phyloP scores from a whole-genome alignment of 1,140 invertebrate genomes.

The Listronotus bonariensis region DNA sequence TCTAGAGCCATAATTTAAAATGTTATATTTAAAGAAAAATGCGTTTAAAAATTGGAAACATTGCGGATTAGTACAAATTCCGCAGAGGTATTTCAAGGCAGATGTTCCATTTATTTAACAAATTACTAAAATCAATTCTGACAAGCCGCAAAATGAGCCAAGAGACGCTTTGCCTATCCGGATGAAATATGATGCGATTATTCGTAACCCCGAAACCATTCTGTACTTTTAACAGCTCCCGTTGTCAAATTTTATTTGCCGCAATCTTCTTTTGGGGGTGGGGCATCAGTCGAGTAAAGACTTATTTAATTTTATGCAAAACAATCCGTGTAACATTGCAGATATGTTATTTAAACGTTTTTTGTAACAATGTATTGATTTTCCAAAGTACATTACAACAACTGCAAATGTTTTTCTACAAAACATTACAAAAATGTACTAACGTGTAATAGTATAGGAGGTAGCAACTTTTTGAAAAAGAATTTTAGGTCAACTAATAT shows the following conservation, averaged over 20 bases:
- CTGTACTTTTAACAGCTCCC: constrained; percentile 23
- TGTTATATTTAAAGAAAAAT: background rate
- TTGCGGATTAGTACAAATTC: constrained; percentile 13
- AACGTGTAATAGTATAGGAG: too few relatives aligned
- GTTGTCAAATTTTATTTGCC: constrained; percentile 26
- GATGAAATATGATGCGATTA: constrained; percentile 19
- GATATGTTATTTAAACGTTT: too few relatives aligned
- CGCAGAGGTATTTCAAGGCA: constrained; percentile 16
- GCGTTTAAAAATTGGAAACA: background rate
- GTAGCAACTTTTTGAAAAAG: too few relatives aligned
- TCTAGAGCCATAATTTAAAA: too few relatives aligned
- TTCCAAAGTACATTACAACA: too few relatives aligned
- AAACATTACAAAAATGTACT: too few relatives aligned
- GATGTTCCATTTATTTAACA: constrained; percentile 39
- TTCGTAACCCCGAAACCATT: constrained; percentile 20
- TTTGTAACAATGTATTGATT: too few relatives aligned
- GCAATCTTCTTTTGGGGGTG: background rate
- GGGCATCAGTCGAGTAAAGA: too few relatives aligned
- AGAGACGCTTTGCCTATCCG: constrained; percentile 24
- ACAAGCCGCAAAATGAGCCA: constrained; percentile 37
- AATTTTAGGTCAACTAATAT: too few relatives aligned
- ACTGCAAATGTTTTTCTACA: too few relatives aligned
- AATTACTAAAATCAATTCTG: constrained; percentile 39
- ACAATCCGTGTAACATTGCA: too few relatives aligned
- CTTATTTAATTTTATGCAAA: too few relatives aligned